A percentile compares a stretch with the other conserved stretches of the same genome.
phyloP scores from a whole-genome alignment of 1,140 invertebrate species.

The Hylaeus volcanicus region DNA sequence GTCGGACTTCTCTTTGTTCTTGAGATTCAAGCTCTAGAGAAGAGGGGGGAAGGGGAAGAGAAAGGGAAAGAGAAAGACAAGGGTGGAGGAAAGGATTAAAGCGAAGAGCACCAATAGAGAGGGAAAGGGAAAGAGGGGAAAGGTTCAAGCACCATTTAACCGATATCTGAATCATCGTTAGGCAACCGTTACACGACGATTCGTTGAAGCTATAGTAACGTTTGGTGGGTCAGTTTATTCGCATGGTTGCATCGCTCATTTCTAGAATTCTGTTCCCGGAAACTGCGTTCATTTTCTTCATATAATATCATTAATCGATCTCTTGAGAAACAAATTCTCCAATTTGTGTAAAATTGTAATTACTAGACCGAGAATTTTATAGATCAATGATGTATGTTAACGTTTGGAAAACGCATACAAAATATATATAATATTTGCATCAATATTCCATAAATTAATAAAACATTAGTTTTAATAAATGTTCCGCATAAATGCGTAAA shows the following conservation, averaged over 20 bases:
- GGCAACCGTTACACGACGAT: slow-evolving; percentile 61
- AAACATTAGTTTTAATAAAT: too few species aligned
- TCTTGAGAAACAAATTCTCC: background rate
- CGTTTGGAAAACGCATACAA: too few species aligned
- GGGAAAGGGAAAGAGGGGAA: slow-evolving; percentile 51
- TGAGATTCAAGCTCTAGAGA: background rate
- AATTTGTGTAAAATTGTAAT: too few species aligned
- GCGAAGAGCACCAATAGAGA: slow-evolving; percentile 33
- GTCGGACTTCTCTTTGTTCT: background rate
- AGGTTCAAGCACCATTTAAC: slow-evolving; percentile 74
- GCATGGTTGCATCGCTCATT: slow-evolving; percentile 44
- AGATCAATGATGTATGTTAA: too few species aligned
- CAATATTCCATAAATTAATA: too few species aligned
- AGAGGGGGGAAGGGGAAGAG: background rate
- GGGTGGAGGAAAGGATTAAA: slow-evolving; percentile 30
- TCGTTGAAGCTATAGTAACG: slow-evolving; percentile 61
- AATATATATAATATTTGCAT: too few species aligned
- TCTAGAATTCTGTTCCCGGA: slow-evolving; percentile 21
- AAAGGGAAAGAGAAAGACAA: background rate
- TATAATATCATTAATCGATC: too few species aligned
- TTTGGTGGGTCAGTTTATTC: slow-evolving; percentile 57
- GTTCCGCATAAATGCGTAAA: too few species aligned
- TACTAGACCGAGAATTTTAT: too few species aligned
- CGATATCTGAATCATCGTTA: slow-evolving; percentile 69
- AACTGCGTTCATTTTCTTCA: background rate